Conservation (phyloP, 2,113 vertebrate genomes). For the Corvus hawaiiensis region DNA sequence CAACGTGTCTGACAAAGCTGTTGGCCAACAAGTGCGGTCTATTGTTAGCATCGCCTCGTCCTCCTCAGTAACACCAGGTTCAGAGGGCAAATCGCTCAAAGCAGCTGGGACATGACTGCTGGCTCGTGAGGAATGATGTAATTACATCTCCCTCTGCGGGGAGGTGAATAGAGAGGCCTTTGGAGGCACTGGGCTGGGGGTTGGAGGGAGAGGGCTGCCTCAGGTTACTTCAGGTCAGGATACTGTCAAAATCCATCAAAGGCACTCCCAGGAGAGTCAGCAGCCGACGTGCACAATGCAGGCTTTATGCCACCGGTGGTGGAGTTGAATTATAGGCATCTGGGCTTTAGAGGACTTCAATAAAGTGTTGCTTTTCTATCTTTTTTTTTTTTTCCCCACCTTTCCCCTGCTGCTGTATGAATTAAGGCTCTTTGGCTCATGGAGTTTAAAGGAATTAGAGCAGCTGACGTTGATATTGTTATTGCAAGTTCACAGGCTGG, state of each 20-base stretch:
- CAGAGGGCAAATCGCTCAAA: slow-evolving; percentile 62
- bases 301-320: slow-evolving; percentile 50
- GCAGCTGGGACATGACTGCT: slow-evolving; percentile 64
- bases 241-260: slow-evolving; percentile 65
- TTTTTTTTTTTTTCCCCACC: background rate
- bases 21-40: slow-evolving; percentile 55
- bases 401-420: slow-evolving; percentile 32
- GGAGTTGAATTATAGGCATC: slow-evolving; percentile 42
- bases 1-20: background rate
- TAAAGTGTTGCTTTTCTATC: slow-evolving; percentile 9
- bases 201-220: slow-evolving; percentile 38
- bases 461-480: background rate
- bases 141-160: slow-evolving; percentile 62
- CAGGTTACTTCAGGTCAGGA: slow-evolving; percentile 72
- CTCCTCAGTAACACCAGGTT: slow-evolving; percentile 42
- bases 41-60: slow-evolving; percentile 12
- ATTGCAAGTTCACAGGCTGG: background rate
- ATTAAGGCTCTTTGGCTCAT: slow-evolving; percentile 36
- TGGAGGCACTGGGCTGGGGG: background rate
- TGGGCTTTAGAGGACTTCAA: slow-evolving; percentile 25
- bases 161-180: slow-evolving; percentile 44
- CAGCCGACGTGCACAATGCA: slow-evolving; percentile 58
- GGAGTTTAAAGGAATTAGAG: slow-evolving; percentile 10
- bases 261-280: slow-evolving; percentile 54
- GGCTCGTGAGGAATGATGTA: slow-evolving; percentile 56